phyloP scores from a whole-genome alignment of 2,888 invertebrate species.

The Spodoptera exigua region DNA sequence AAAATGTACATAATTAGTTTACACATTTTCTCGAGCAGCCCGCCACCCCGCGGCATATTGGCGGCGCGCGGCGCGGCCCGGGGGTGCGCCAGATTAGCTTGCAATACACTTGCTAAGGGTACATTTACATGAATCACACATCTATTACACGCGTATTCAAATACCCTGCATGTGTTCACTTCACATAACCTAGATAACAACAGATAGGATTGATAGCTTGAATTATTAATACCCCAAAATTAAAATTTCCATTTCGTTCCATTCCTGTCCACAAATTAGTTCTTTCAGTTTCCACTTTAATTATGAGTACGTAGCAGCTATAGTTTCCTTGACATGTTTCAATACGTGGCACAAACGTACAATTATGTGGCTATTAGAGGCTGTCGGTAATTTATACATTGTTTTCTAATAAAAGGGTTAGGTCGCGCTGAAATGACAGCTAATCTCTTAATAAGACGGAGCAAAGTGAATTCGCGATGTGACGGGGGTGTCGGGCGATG shows the following conservation, averaged over 20 bases:
- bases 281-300: constrained; percentile 43
- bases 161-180: constrained; percentile 83
- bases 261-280: constrained; percentile 37
- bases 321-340: constrained; percentile 39
- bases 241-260: constrained; percentile 50
- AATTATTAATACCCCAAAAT: constrained; percentile 69
- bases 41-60: constrained; percentile 80
- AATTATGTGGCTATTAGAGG: constrained; percentile 36
- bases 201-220: constrained; percentile 76
- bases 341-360: constrained; percentile 13
- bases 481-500: constrained; percentile 57
- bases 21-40: constrained; percentile 86
- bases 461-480: constrained; percentile 81
- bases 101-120: constrained; percentile 86
- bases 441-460: constrained; percentile 80
- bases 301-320: constrained; percentile 46
- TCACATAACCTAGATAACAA: constrained; percentile 81
- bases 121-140: constrained; percentile 88
- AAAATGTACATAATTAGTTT: constrained; percentile 90
- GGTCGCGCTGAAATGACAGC: constrained; percentile 71
- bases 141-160: constrained; percentile 82
- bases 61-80: constrained; percentile 57
- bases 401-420: constrained; percentile 70
- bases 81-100: constrained; percentile 77
- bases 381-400: constrained; percentile 44